Percentiles rank a stretch among this genome's conserved stretches.
Conservation (phyloP, 2,888 invertebrate genomes). For the Deladenus siricidicola region DNA sequence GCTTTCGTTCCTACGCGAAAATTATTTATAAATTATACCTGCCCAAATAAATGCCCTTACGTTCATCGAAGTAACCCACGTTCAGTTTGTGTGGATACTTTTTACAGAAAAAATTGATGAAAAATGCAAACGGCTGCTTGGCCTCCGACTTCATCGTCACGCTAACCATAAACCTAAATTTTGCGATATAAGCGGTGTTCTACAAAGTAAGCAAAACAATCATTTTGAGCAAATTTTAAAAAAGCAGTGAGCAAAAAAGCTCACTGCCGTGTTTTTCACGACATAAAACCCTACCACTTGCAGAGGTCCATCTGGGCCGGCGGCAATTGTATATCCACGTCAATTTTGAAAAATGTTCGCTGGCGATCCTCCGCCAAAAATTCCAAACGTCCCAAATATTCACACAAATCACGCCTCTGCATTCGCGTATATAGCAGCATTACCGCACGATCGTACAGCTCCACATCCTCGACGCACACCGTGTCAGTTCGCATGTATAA, state of each 20-base stretch:
- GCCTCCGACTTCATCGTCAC: conserved; percentile 1
- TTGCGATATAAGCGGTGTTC: too few relatives aligned
- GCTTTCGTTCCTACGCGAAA: too few relatives aligned
- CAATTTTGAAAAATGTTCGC: conserved; percentile 4
- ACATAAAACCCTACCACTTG: background rate
- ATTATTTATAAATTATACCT: background rate
- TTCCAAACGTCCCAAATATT: background rate
- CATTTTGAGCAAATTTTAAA: too few relatives aligned
- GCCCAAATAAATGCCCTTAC: background rate
- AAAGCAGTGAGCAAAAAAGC: too few relatives aligned
- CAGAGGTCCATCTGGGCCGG: background rate
- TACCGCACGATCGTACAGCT: background rate
- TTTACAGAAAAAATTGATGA: conserved; percentile 8
- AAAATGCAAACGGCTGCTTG: background rate
- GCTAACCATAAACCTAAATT: conserved; percentile 7
- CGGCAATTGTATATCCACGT: conserved; percentile 1
- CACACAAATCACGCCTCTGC: background rate
- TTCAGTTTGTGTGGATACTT: background rate
- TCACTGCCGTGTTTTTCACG: too few relatives aligned
- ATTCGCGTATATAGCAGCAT: conserved; percentile 1
- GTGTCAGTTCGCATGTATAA: background rate
- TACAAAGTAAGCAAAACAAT: too few relatives aligned
- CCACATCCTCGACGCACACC: background rate
- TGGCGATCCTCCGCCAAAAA: conserved; percentile 5
- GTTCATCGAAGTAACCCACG: background rate